Evolutionary conservation across 92 coral and sea anemone species (phyloP).

Genomic region (Virgularia gustaviana): DNA sequence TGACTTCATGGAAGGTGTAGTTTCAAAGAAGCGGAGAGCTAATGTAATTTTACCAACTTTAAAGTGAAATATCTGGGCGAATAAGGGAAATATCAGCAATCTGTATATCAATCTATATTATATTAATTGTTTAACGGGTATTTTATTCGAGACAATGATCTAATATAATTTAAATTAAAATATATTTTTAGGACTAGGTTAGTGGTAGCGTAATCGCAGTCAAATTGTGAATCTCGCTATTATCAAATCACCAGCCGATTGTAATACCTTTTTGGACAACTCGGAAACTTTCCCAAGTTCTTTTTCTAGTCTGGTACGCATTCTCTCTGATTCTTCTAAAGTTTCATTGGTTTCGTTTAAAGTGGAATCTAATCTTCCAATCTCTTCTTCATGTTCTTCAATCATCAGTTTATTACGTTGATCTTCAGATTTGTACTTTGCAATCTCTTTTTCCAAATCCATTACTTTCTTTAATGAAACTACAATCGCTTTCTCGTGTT

Average conservation of each 20-base stretch:
- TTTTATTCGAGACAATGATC: not conserved
- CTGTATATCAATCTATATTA: no score
- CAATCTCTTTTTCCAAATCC: conserved; percentile 72
- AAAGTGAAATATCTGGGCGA: no score
- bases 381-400: conserved; percentile 89
- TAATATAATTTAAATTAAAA: conserved; percentile 6
- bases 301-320: conserved; percentile 76
- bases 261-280: conserved; percentile 77
- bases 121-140: no score
- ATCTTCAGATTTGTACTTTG: conserved; percentile 82
- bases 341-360: conserved; percentile 79
- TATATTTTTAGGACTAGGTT: not conserved
- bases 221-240: not conserved
- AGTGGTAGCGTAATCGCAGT: not conserved
- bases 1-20: no score
- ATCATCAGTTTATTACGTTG: conserved; percentile 69
- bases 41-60: no score
- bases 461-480: conserved; percentile 71
- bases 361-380: conserved; percentile 80
- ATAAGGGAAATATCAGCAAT: no score
- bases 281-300: conserved; percentile 88
- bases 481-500: conserved; percentile 70
- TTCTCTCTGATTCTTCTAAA: conserved; percentile 64
- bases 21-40: no score
- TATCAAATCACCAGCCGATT: not conserved